Conservation (phyloP, 2,888 invertebrate species). For the Orchesella flavescens region DNA sequence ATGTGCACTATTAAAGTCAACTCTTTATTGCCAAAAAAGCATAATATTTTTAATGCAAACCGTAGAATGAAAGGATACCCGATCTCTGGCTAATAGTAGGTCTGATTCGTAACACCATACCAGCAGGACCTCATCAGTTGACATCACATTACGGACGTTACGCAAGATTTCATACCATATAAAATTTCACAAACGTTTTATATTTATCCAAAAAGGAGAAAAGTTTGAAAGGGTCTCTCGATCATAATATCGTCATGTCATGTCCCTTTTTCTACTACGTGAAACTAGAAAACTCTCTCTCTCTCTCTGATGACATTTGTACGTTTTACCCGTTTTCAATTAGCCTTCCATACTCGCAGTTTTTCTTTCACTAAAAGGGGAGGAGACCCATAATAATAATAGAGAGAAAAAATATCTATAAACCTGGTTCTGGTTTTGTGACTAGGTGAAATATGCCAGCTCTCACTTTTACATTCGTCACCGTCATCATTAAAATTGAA, state of each 20-base stretch:
- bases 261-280: not conserved
- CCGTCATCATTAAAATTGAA: slow-evolving; percentile 52
- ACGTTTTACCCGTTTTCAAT: slow-evolving; percentile 28
- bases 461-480: slow-evolving; percentile 51
- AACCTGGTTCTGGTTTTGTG: slow-evolving; percentile 20
- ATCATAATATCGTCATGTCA: not conserved
- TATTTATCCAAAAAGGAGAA: not conserved
- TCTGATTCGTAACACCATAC: not conserved
- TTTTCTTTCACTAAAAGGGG: slow-evolving; percentile 27
- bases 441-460: not conserved
- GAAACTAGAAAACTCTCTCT: slow-evolving; percentile 6
- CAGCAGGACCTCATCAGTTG: slow-evolving; percentile 19
- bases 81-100: slow-evolving; percentile 28
- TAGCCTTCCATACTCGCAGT: slow-evolving; percentile 9
- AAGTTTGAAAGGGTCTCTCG: slow-evolving; percentile 18
- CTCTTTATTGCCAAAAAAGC: slow-evolving; percentile 20
- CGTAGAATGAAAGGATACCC: slow-evolving; percentile 22
- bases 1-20: slow-evolving; percentile 16
- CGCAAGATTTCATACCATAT: slow-evolving; percentile 16
- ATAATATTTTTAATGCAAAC: slow-evolving; percentile 4
- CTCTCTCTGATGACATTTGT: slow-evolving; percentile 14
- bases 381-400: not conserved
- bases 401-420: slow-evolving; percentile 18
- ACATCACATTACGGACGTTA: not conserved
- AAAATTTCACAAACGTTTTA: slow-evolving; percentile 18